These are phyloP conservation scores for Cygnus atratus DNA, from an alignment of 2,113 vertebrate species.

Conservation along the genomic window DNA sequence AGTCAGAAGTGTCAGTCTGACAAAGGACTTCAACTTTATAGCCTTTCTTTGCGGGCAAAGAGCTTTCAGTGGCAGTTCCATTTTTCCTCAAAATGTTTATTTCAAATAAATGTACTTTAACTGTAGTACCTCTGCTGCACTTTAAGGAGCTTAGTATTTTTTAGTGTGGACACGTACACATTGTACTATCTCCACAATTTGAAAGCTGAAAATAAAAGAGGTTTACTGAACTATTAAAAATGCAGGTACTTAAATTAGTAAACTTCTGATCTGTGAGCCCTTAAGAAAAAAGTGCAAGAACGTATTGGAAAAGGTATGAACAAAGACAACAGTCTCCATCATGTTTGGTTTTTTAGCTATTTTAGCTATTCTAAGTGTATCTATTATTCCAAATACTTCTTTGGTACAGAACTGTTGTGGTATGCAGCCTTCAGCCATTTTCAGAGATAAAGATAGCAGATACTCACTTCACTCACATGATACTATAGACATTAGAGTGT, in stretches of 20 bases:
- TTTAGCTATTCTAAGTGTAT: not conserved
- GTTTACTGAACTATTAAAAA: not conserved
- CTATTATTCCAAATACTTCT: not conserved
- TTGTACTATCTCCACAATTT: not conserved
- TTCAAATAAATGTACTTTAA: not conserved
- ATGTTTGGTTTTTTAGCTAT: not conserved
- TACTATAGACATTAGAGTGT: not conserved
- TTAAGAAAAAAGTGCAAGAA: not conserved
- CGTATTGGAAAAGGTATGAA: not conserved
- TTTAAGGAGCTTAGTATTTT: not conserved
- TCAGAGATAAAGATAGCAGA: not conserved
- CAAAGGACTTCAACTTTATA: not conserved
- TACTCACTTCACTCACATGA: not conserved
- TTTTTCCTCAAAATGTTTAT: not conserved
- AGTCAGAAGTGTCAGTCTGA: not conserved
- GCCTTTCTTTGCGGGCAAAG: not conserved
- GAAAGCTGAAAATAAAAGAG: not conserved
- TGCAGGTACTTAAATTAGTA: not conserved
- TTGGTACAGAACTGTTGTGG: not conserved
- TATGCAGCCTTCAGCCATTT: not conserved
- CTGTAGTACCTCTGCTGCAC: not conserved
- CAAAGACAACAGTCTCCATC: not conserved
- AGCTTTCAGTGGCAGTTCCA: not conserved
- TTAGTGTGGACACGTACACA: accelerated
- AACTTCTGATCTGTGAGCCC: not conserved